Conservation (phyloP, 2,113 vertebrate species). For the Triplophysa rosa region DNA sequence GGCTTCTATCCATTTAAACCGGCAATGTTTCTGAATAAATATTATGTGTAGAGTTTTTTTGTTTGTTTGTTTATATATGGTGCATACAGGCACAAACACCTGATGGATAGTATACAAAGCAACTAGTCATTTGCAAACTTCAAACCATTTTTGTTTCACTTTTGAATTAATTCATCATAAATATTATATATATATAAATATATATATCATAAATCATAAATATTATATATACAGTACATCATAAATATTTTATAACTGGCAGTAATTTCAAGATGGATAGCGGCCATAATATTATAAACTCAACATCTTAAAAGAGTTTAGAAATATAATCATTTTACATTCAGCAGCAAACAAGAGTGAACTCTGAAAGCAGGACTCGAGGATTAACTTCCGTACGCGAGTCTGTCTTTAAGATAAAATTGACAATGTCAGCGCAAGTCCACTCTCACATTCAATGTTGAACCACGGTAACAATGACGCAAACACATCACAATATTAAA, state of each 20-base stretch:
- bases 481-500: constrained; percentile 44
- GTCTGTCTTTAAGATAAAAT: constrained; percentile 1
- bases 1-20: constrained; percentile 9
- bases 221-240: no score
- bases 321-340: neutral
- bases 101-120: neutral
- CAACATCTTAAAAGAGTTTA: neutral
- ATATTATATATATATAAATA: no score
- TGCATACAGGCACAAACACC: neutral
- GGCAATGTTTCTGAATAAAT: constrained; percentile 4
- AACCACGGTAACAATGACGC: constrained; percentile 30
- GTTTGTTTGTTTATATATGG: neutral
- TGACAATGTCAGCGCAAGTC: constrained; percentile 27
- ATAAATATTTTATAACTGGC: neutral
- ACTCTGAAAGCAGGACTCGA: neutral
- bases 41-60: neutral
- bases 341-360: neutral
- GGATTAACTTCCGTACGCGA: neutral
- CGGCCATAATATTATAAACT: neutral
- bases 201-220: no score
- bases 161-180: neutral
- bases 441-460: constrained; percentile 13
- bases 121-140: neutral
- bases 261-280: neutral
- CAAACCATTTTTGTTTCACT: neutral